Evolutionary conservation across 2,888 invertebrate species (phyloP).

Genomic region (Ichneumoninae sp.): DNA sequence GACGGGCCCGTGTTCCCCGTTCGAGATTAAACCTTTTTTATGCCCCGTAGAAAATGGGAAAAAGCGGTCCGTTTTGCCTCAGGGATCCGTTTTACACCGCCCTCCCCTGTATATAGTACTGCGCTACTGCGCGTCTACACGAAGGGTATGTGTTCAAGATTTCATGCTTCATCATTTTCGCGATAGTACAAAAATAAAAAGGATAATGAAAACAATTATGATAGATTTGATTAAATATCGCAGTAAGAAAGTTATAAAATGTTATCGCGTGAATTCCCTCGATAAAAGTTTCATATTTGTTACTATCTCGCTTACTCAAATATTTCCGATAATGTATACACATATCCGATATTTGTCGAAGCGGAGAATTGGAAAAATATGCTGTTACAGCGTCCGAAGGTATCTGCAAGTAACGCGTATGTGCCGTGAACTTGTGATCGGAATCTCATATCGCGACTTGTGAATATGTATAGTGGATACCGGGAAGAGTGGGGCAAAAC

Average conservation of each 20-base stretch:
- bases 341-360: background rate
- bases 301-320: background rate
- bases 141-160: background rate
- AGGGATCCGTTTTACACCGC: background rate
- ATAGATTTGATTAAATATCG: background rate
- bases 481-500: background rate
- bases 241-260: background rate
- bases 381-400: slow-evolving; percentile 16
- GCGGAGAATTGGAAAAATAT: slow-evolving; percentile 32
- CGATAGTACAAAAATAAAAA: background rate
- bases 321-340: background rate
- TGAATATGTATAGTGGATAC: slow-evolving; percentile 8
- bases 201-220: background rate
- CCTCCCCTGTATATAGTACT: background rate
- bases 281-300: background rate
- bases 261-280: background rate
- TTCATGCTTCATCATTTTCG: background rate
- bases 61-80: background rate
- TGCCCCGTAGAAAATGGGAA: background rate
- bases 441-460: slow-evolving; percentile 52
- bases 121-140: background rate
- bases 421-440: slow-evolving; percentile 40
- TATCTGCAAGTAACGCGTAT: slow-evolving; percentile 35
- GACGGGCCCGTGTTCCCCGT: background rate
- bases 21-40: background rate